These are phyloP conservation scores for Fistularia tabacaria DNA, from an alignment of 2,797 vertebrate genomes.

Conservation along the genomic window DNA sequence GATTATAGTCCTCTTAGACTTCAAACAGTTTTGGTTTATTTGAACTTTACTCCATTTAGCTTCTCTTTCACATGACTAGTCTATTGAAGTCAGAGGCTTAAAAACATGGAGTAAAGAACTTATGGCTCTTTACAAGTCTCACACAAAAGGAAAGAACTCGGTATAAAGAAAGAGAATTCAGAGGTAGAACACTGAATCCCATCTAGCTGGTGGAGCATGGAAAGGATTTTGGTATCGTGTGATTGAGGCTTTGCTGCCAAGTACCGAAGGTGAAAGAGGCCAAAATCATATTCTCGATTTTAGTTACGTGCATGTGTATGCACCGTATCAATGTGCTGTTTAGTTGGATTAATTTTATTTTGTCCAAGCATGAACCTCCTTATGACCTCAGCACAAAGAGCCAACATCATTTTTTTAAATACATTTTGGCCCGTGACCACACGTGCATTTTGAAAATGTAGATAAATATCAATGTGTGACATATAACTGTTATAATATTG, in stretches of 20 bases:
- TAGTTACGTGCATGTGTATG: too few relatives aligned
- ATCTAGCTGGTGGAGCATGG: constrained; percentile 37
- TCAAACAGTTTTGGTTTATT: constrained; percentile 52
- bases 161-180: constrained; percentile 26
- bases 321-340: too few relatives aligned
- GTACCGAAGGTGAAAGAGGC: constrained; percentile 13
- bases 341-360: too few relatives aligned
- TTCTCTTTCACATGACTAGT: constrained; percentile 54
- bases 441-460: too few relatives aligned
- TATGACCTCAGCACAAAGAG: too few relatives aligned
- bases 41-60: constrained; percentile 48
- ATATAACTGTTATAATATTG: too few relatives aligned
- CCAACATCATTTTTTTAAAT: too few relatives aligned
- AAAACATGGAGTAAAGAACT: constrained; percentile 8
- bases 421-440: too few relatives aligned
- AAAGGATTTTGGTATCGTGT: constrained; percentile 53
- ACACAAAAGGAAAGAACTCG: constrained; percentile 44
- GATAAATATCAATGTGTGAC: too few relatives aligned
- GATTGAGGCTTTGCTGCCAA: constrained; percentile 55
- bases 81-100: constrained; percentile 34
- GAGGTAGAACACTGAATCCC: constrained; percentile 26
- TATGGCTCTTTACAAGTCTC: constrained; percentile 22
- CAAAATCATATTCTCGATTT: constrained; percentile 7
- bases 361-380: too few relatives aligned
- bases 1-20: constrained; percentile 43